A percentile compares a stretch with the other conserved stretches of the same genome.
These are phyloP conservation scores for Solenopsis invicta DNA, from an alignment of 1,140 invertebrate genomes.

Conservation along the genomic window DNA sequence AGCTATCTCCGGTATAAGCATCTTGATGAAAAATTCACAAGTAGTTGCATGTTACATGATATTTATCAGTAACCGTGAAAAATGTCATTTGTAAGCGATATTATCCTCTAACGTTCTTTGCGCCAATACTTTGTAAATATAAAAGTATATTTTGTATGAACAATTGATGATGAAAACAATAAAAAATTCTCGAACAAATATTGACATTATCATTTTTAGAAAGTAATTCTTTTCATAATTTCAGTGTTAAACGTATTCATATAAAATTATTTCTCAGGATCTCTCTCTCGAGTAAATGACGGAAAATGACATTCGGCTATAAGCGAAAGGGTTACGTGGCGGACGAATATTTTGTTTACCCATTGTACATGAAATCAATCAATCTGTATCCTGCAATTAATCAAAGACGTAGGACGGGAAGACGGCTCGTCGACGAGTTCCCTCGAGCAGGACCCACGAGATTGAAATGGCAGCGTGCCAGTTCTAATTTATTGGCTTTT, in stretches of 20 bases:
- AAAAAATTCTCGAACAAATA: background rate
- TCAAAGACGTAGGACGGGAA: conserved; percentile 56
- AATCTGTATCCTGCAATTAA: conserved; percentile 69
- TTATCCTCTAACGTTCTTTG: conserved; percentile 12
- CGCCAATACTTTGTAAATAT: background rate
- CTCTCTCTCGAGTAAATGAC: background rate
- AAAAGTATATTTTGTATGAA: background rate
- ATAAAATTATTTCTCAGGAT: background rate
- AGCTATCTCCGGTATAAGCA: background rate
- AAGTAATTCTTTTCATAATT: background rate
- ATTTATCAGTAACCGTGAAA: conserved; percentile 34
- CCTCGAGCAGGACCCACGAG: conserved; percentile 81
- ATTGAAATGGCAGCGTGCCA: conserved; percentile 86
- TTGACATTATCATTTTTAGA: background rate
- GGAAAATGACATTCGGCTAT: background rate
- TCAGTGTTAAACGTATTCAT: background rate
- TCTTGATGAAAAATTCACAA: conserved; percentile 39
- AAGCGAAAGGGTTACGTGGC: conserved; percentile 15
- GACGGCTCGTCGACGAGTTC: conserved; percentile 70
- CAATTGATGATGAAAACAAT: background rate
- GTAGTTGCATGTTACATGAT: conserved; percentile 47
- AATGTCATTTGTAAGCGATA: conserved; percentile 46
- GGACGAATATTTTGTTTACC: conserved; percentile 49
- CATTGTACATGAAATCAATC: conserved; percentile 71
- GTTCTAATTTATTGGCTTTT: conserved; percentile 85